Percentiles rank a stretch among this genome's conserved stretches.
These are phyloP conservation scores for Drosophila buzzatii DNA, from an alignment of 2,888 invertebrate species.

Conservation along the genomic window DNA sequence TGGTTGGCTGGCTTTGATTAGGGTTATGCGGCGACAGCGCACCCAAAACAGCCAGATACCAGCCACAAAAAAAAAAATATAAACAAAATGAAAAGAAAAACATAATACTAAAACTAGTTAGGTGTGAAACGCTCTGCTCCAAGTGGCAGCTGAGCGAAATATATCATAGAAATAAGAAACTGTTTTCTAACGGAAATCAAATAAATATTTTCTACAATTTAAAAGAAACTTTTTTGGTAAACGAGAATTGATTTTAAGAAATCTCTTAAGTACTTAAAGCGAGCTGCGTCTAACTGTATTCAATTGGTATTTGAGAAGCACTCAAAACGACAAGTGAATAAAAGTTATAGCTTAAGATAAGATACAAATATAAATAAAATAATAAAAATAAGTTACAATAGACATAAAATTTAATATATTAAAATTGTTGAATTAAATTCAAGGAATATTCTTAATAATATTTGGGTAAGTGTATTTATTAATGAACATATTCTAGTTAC, in stretches of 20 bases:
- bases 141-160: background rate
- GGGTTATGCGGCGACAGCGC: slow-evolving; percentile 62
- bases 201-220: background rate
- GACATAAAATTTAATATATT: too few species aligned
- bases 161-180: background rate
- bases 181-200: background rate
- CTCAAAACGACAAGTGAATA: background rate
- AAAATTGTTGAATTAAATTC: too few species aligned
- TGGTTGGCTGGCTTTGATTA: slow-evolving; percentile 75
- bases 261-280: background rate
- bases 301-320: background rate
- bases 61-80: background rate
- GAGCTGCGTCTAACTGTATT: background rate
- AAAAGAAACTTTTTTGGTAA: background rate
- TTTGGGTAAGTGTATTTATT: too few species aligned
- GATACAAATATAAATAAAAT: background rate
- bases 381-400: too few species aligned
- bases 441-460: too few species aligned
- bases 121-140: slow-evolving; percentile 9
- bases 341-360: background rate
- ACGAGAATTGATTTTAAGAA: background rate
- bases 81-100: background rate
- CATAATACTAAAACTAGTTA: slow-evolving; percentile 21
- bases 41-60: background rate
- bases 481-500: too few species aligned